These are phyloP conservation scores for Homarus americanus DNA, from an alignment of 1,140 invertebrate genomes.

Conservation along the genomic window DNA sequence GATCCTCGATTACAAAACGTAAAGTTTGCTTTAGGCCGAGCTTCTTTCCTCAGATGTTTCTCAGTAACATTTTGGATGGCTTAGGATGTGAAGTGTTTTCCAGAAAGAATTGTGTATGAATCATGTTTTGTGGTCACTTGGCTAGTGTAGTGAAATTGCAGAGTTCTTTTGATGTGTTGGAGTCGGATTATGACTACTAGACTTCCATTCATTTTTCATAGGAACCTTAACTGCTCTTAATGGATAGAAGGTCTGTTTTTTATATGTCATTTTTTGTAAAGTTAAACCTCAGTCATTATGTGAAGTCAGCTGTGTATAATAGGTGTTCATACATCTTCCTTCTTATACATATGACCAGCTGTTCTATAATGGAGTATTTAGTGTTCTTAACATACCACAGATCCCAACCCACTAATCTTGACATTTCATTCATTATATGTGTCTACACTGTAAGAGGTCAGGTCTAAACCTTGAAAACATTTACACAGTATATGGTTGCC, in stretches of 20 bases:
- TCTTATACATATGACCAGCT: slow-evolving; percentile 49
- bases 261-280: slow-evolving; percentile 22
- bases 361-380: slow-evolving; percentile 67
- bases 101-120: slow-evolving; percentile 11
- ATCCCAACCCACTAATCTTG: slow-evolving; percentile 53
- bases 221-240: slow-evolving; percentile 47
- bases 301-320: slow-evolving; percentile 72
- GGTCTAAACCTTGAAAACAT: slow-evolving; percentile 62
- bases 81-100: slow-evolving; percentile 43
- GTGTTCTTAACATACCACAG: slow-evolving; percentile 61
- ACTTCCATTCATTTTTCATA: slow-evolving; percentile 55
- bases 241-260: slow-evolving; percentile 28
- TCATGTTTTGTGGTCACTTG: slow-evolving; percentile 13
- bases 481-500: slow-evolving; percentile 63
- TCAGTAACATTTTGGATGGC: slow-evolving; percentile 33
- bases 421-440: slow-evolving; percentile 67
- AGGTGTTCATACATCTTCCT: slow-evolving; percentile 56
- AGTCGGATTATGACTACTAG: slow-evolving; percentile 30
- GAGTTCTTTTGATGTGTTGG: slow-evolving; percentile 25
- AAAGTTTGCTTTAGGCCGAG: slow-evolving; percentile 26
- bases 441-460: slow-evolving; percentile 58
- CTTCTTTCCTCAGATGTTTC: slow-evolving; percentile 44
- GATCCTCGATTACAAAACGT: not conserved
- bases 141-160: slow-evolving; percentile 14
- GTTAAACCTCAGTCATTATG: slow-evolving; percentile 39